phyloP scores from a whole-genome alignment of 2,113 vertebrate genomes.

The Phylloscopus trochilus region DNA sequence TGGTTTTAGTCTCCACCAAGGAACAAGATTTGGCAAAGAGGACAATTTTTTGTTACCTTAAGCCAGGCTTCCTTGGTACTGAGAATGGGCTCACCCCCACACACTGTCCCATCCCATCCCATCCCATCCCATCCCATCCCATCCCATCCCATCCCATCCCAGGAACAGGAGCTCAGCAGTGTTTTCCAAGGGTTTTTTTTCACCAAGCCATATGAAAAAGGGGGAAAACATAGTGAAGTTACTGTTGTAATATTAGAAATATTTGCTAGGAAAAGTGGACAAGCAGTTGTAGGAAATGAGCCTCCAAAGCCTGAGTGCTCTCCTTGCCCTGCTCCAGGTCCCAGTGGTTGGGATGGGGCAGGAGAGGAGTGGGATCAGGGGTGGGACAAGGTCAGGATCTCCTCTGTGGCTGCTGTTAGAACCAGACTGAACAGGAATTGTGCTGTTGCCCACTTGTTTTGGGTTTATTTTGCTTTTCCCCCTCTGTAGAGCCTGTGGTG shows the following conservation, averaged over 20 bases:
- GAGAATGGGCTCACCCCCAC: not conserved
- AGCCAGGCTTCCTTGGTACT: not conserved
- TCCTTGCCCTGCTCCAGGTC: not conserved
- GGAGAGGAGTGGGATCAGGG: not conserved
- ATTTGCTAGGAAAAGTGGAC: not conserved
- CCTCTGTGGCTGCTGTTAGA: not conserved
- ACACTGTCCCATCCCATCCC: not conserved
- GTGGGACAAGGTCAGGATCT: not conserved
- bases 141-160: not conserved
- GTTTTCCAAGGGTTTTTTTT: not conserved
- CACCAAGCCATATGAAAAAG: not conserved
- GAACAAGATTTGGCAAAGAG: not conserved
- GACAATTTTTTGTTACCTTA: not conserved
- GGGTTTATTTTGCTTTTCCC: not conserved
- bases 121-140: not conserved
- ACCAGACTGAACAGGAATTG: not conserved
- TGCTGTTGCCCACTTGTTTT: not conserved
- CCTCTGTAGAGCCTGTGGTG: not conserved
- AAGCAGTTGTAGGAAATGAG: not conserved
- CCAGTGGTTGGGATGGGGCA: fast-evolving
- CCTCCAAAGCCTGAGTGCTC: not conserved
- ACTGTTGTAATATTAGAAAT: not conserved
- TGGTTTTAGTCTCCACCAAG: not conserved
- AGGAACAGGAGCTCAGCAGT: not conserved
- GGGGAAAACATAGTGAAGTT: not conserved